Base-by-base conservation (phyloP, 2,888 invertebrate species). In the Cheilosia vernalis region DNA sequence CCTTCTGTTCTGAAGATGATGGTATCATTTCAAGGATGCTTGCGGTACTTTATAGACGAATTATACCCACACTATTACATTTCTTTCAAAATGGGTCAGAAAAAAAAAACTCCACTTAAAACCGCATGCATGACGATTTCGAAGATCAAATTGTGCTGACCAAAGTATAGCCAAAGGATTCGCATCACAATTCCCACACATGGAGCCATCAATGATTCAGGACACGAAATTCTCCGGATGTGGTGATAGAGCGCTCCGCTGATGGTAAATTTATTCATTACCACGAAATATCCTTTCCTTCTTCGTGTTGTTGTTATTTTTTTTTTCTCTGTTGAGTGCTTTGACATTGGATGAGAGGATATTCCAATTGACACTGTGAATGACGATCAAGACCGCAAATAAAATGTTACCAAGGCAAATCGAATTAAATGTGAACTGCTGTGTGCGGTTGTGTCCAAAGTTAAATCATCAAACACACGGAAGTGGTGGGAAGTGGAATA, bases 381-480 rank as follows among this genome's bases (percentile, higher is more conserved):
- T 63, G 69, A 60, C 56, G 58, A 73, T 30, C 60, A 42, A 15
- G 61, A 74, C 60, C 80, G 53, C 73, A 80, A 73, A 80, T 66
- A 80, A 80, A 73, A 49, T 56, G 63, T 72, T 55, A 51, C 37
- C 49, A n/a, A 47, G 27, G 27, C 21, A 60, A 73, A 73, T 73
- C 58, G 58, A 73, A 66, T 79, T 79, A 66, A 72, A 72, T 63
- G 61, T 47, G 55, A 63, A 78, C 61, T 17, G 24, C 21, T 60
- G 56, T 37, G 19, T 66, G 40, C 44, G 47, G 33, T 47, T 51
- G 63, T 55, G 49, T 21, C 55, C 27, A 55, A 74, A 67, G 67
- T 74, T 63, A 67, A 81, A 76, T 74, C 74, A 69, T 69, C 61
- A 70, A 70, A 66, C 66, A 74, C 44, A 42, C 67, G 74, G 67